A percentile compares a stretch with the other conserved stretches of the same genome.
These are phyloP conservation scores for Cactoblastis cactorum DNA, from an alignment of 2,888 invertebrate species.

Conservation along the genomic window DNA sequence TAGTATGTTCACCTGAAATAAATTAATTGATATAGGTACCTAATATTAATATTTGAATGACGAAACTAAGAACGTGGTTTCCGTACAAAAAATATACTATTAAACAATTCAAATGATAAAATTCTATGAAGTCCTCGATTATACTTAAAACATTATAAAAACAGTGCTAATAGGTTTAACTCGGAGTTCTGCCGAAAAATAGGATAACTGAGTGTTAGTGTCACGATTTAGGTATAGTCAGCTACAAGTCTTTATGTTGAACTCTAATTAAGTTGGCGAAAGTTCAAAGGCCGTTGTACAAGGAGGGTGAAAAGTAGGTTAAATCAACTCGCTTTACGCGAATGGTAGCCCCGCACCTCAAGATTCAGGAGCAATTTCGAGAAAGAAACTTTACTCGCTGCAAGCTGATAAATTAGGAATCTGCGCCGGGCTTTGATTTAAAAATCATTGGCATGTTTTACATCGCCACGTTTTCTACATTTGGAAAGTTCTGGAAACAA, in stretches of 20 bases:
- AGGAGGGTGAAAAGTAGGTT: neutral
- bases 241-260: neutral
- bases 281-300: neutral
- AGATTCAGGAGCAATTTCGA: too few species aligned
- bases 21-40: too few species aligned
- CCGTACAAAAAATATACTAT: too few species aligned
- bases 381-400: neutral
- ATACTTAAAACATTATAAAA: too few species aligned
- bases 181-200: neutral
- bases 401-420: neutral
- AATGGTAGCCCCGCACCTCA: too few species aligned
- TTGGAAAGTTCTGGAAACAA: neutral
- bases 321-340: neutral
- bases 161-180: too few species aligned
- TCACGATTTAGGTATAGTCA: neutral
- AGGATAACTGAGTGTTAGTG: too few species aligned
- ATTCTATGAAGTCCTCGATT: too few species aligned
- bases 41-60: too few species aligned
- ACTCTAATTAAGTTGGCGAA: neutral
- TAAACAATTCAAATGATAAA: too few species aligned
- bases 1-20: too few species aligned
- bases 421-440: constrained; percentile 1
- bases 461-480: neutral
- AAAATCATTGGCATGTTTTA: constrained; percentile 2
- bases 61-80: too few species aligned